Base-by-base conservation (phyloP, 2,113 vertebrate species). In the Stigmatopora argus region DNA sequence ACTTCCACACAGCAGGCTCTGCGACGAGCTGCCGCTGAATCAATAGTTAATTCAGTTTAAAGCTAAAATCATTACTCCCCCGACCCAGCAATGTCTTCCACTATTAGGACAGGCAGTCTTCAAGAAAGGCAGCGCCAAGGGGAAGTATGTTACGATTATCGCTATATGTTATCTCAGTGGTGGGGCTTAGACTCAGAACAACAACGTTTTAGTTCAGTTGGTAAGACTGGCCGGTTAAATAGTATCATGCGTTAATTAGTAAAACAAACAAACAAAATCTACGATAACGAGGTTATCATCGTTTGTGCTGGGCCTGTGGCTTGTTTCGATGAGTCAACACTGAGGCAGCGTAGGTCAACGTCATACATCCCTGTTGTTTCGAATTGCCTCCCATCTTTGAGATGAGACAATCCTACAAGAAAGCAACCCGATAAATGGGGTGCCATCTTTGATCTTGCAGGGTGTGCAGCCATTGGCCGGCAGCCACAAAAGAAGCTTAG, bases 41-140 rank as follows among this genome's bases (percentile, higher is more conserved):
- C 83, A 85, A 90, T 91, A 71, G 60, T 83, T 86, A 89, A 89
- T 89, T 92, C 88, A 82, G 84, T 90, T 90, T 89, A 85, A 86
- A 90, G 87, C 81, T 87, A 86, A 90, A 91, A 91, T 90, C 89
- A 87, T 90, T 90, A 90, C 84, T 85, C 78, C 75, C 73, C 78
- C 62, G 71, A 75, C 79, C 81, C 79, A 78, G 78, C 78, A 80
- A 87, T 74, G 80, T 85, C 83, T 85, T 86, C 74, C 65, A 55
- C 76, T 62, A 85, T 84, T 80, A 82, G 60, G 68, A 76, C 71
- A 55, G 67, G 71, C 64, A 77, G 74, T 84, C 71, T 74, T 86
- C 73, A 82, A 75, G 76, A 77, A 66, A 72, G 78, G 73, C 70
- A 79, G 70, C 69, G 72, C 14, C 31, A 66, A 83, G 71, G 72